These are phyloP conservation scores for Tychaedon coryphoeus DNA, from an alignment of 2,113 vertebrate genomes.

Conservation along the genomic window DNA sequence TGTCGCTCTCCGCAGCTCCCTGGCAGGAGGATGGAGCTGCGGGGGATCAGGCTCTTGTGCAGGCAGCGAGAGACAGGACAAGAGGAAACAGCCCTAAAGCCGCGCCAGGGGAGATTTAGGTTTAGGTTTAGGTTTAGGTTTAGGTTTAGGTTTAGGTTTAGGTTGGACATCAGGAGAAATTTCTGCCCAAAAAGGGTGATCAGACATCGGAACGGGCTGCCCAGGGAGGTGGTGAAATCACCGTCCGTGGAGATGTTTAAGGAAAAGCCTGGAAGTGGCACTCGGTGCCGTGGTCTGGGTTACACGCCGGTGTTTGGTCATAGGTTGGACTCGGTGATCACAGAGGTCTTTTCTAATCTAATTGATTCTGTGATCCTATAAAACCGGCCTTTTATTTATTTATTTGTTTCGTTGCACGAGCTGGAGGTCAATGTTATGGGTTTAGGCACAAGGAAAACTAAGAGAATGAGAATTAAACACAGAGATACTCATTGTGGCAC, in stretches of 20 bases:
- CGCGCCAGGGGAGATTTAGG: no score
- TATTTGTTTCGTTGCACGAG: rapidly evolving
- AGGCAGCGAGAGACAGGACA: no score
- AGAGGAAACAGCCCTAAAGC: not conserved
- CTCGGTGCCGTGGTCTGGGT: not conserved
- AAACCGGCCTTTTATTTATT: not conserved
- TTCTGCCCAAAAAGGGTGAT: not conserved
- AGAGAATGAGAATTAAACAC: not conserved
- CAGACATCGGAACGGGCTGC: no score
- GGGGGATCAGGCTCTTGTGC: rapidly evolving
- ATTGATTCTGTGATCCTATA: not conserved
- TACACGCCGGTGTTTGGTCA: not conserved
- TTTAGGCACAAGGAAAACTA: not conserved
- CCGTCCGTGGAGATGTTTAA: not conserved
- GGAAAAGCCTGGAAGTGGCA: not conserved
- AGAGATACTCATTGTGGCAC: rapidly evolving
- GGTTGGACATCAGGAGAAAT: not conserved
- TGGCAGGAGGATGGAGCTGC: not conserved
- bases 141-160: no score
- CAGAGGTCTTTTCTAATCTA: not conserved
- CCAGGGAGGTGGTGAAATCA: not conserved
- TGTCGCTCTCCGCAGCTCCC: rapidly evolving
- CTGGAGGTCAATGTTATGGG: not conserved
- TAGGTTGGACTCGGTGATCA: not conserved
- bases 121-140: not conserved